Evolutionary conservation across 2,888 invertebrate genomes (phyloP), one percentile per base, ranked within the genome.

Genomic region (Parelbella ahira): DNA sequence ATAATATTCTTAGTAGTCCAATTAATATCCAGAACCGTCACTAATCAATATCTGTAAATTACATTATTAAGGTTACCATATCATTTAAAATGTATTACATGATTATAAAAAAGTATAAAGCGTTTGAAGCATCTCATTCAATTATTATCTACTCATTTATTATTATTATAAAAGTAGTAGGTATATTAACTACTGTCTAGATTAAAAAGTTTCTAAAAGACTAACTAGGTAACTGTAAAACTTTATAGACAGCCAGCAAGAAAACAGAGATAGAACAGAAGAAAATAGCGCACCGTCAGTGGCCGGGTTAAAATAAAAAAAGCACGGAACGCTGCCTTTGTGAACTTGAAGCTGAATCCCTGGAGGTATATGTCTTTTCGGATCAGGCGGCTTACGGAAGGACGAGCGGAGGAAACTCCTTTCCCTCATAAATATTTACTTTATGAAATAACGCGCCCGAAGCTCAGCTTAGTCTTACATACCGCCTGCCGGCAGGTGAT

Each of bases 401-500:
- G 74, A 80, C 75, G 78, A 69, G 68, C 65, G 71, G 60, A 64
- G 66, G 67, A 68, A 79, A 76, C 77, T 76, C 77, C 73, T 74
- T 74, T 71, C 63, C 65, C 78, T 84, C 81, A 86, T 84, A 87
- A 86, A 87, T 87, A 87, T 87, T 86, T 87, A 86, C 84, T 78
- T 80, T 83, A 86, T 79, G 79, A 86, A 84, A 86, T 81, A 83
- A 83, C 78, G 65, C 68, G 71, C 72, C 69, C 66, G 54, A 55
- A 72, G 77, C 72, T 72, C 63, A 65, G 72, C 79, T 79, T 68
- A 76, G 71, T 65, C 63, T 64, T 59, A 74, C 69, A 70, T 62
- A 70, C 70, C 59, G 68, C 54, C 68, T 78, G 77, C 60, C 56
- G 63, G 59, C 76, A 77, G 79, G 80, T 81, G 82, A 78, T 80